Conservation (phyloP, 2,113 vertebrate genomes). For the Rhagologus leucostigma region DNA sequence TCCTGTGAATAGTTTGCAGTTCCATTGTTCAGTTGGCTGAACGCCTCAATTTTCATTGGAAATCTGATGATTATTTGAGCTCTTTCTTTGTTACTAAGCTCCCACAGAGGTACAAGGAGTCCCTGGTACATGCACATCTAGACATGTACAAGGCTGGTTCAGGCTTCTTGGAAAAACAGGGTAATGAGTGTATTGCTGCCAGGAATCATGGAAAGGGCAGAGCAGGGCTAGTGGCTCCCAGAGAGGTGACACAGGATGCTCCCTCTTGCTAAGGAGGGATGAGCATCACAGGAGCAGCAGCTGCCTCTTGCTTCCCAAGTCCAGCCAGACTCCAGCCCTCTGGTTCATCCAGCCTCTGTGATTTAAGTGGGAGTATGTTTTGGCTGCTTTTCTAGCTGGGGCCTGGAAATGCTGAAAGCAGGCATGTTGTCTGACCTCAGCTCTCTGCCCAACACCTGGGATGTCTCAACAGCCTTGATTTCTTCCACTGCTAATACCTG, state of each 20-base stretch:
- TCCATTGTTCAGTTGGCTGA: not conserved
- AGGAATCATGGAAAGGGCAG: not conserved
- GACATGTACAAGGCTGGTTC: not conserved
- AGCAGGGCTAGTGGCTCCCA: not conserved
- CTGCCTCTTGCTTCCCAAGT: not conserved
- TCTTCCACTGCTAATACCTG: not conserved
- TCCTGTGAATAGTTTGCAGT: not conserved
- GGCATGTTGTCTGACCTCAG: fast-evolving
- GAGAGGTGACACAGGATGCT: not conserved
- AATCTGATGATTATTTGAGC: not conserved
- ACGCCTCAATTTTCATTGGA: not conserved
- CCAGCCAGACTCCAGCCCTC: not conserved
- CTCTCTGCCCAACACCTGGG: not conserved
- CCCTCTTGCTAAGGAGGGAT: not conserved
- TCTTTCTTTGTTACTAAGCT: not conserved
- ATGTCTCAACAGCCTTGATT: not conserved
- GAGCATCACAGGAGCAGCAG: not conserved
- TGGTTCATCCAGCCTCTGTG: not conserved
- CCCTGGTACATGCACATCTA: not conserved
- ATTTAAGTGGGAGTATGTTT: not conserved
- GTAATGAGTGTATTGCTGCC: not conserved
- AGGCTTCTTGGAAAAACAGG: not conserved
- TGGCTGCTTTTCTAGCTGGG: not conserved
- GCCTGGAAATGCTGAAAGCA: not conserved
- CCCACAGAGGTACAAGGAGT: not conserved